Conservation (phyloP, 1,140 invertebrate genomes). For the Contarinia nasturtii region DNA sequence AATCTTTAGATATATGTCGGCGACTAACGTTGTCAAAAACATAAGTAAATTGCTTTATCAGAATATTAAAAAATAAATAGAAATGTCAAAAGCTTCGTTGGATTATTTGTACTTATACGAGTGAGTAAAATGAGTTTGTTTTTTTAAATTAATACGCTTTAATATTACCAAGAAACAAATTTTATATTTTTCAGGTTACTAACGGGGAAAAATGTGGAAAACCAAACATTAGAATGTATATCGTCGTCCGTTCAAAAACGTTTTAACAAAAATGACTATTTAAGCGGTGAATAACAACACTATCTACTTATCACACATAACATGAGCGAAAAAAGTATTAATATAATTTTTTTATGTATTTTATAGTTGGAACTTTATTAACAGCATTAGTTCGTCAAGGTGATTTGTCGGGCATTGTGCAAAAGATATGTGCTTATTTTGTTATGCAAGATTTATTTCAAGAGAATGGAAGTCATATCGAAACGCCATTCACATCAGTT, state of each 20-base stretch:
- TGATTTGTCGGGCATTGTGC: slow-evolving; percentile 3
- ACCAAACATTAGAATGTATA: slow-evolving; percentile 3
- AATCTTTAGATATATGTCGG: background rate
- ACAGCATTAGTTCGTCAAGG: slow-evolving; percentile 1
- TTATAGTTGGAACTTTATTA: slow-evolving; percentile 4
- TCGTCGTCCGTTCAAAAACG: slow-evolving; percentile 2
- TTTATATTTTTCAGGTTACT: slow-evolving; percentile 2
- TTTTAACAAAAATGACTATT: slow-evolving; percentile 1
- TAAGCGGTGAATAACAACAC: slow-evolving; percentile 1
- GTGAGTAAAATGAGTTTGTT: background rate
- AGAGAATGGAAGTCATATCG: background rate
- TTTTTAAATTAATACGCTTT: background rate
- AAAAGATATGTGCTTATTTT: slow-evolving; percentile 3
- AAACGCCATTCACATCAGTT: slow-evolving; percentile 1
- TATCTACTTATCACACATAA: background rate
- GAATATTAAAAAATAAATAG: background rate
- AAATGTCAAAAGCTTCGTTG: background rate
- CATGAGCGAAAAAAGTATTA: background rate
- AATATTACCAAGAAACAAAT: background rate
- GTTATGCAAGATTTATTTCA: slow-evolving; percentile 4
- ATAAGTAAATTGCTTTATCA: background rate
- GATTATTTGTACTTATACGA: slow-evolving; percentile 3
- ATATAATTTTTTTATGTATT: background rate
- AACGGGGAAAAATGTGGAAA: slow-evolving; percentile 3
- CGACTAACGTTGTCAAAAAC: background rate